A percentile compares a stretch with the other conserved stretches of the same genome.
Conservation (phyloP, 2,113 vertebrate species). For the Macquaria australasica region DNA sequence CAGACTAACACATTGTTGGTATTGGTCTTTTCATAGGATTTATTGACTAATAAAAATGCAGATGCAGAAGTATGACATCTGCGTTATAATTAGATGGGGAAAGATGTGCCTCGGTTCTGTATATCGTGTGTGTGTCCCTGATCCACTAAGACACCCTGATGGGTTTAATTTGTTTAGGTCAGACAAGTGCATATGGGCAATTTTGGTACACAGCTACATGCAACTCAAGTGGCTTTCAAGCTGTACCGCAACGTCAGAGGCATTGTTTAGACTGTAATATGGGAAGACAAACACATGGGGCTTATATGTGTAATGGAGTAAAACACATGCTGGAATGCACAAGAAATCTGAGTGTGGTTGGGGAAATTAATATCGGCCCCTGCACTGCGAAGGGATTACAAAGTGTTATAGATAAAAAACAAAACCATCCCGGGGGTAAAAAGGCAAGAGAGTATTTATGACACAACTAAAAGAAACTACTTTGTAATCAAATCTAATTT, state of each 20-base stretch:
- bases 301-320: constrained; percentile 53
- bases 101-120: not conserved
- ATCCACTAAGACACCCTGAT: constrained; percentile 45
- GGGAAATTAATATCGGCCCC: constrained; percentile 41
- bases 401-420: constrained; percentile 54
- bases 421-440: constrained; percentile 17
- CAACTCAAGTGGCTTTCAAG: constrained; percentile 47
- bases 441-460: constrained; percentile 55
- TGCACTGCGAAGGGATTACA: constrained; percentile 28
- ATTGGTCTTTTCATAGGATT: not conserved
- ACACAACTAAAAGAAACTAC: constrained; percentile 54
- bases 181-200: constrained; percentile 44
- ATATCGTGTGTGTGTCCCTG: not conserved
- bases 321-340: constrained; percentile 55
- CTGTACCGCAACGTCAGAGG: constrained; percentile 51
- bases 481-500: constrained; percentile 77
- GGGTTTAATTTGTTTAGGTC: constrained; percentile 59
- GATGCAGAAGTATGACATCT: constrained; percentile 27
- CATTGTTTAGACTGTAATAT: constrained; percentile 60
- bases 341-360: constrained; percentile 46
- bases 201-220: constrained; percentile 17
- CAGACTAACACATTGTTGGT: not conserved
- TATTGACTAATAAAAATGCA: too few relatives aligned
- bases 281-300: constrained; percentile 71
- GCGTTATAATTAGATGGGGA: constrained; percentile 16